phyloP scores from a whole-genome alignment of 2,797 vertebrate genomes.

The Centroberyx gerrardi region DNA sequence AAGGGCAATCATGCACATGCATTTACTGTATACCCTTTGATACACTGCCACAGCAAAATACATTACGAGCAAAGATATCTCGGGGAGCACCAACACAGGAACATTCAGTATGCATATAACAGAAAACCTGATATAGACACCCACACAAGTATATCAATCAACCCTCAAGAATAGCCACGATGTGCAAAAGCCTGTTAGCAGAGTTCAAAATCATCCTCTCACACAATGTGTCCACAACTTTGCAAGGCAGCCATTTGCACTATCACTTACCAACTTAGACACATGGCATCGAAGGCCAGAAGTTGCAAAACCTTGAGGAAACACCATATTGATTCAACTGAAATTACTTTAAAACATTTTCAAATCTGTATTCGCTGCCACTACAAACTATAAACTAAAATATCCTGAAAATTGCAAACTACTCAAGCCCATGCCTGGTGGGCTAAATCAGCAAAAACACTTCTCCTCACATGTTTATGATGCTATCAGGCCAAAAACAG shows the following conservation, averaged over 20 bases:
- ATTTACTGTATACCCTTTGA: not conserved
- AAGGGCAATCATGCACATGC: not conserved
- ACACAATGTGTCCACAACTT: slow-evolving; percentile 22
- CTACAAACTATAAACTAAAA: slow-evolving; percentile 4
- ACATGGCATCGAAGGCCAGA: not conserved
- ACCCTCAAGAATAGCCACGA: not conserved
- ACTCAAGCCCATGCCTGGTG: slow-evolving; percentile 15
- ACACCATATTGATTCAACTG: not conserved
- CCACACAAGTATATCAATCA: not conserved
- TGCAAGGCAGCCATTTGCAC: slow-evolving; percentile 29
- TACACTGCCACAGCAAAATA: not conserved
- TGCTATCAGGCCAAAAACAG: slow-evolving; percentile 27
- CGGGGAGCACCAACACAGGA: not conserved
- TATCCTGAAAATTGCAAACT: slow-evolving; percentile 9
- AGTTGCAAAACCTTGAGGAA: not conserved
- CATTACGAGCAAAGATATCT: not conserved
- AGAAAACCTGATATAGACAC: slow-evolving; percentile 1
- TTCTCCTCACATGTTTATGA: slow-evolving; percentile 16
- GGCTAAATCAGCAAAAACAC: slow-evolving; percentile 44
- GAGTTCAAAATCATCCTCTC: slow-evolving; percentile 22
- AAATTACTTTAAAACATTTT: not conserved
- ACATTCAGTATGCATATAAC: not conserved
- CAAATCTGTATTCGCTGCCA: not conserved
- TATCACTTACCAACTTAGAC: slow-evolving; percentile 27
- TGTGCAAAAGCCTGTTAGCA: not conserved